Evolutionary conservation across 2,888 invertebrate species (phyloP), one percentile per base, ranked within the genome.

Genomic region (Ypsolopha sequella): DNA sequence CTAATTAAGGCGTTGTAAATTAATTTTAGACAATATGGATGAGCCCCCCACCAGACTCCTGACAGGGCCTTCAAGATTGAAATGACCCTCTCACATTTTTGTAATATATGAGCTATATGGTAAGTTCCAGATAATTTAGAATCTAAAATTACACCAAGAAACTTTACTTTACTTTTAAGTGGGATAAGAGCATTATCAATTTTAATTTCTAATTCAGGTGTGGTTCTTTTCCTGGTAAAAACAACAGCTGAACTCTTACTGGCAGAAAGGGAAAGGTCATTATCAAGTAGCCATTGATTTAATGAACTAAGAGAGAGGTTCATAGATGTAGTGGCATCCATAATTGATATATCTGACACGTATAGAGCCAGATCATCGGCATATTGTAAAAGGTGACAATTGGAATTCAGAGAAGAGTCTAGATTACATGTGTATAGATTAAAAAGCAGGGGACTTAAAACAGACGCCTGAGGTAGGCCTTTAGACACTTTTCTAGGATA

Each of bases 401-500:
- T 50, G 7, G 38, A n/a, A 7, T 48, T 47, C 0, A 58, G 36
- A 7, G 47, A 6, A 6, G 7, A 0, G 1, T 60, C 56, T 2
- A 61, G 44, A 13, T 63, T 58, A 41, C 11, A 47, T 1, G 60
- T 59, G 36, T 60, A 62, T 1, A 59, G 11, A 38, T 51, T 60
- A 36, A 58, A 61, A 0, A 61, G 50, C 0, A 62, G 9, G 0
- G 58, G 58, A 24, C 59, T 59, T 0, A 60, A 39, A 0, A 61
- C 60, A 6, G 56, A 61, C 1, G 59, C 61, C 39, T 62, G 62
- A 4, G 61, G 61, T 0, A 62, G 53, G 7, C 62, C 64, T 47
- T 54, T 60, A 58, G 58, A 61, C 0, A 61, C 49, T 0, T 34
- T 39, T 43, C 55, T 14, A 11, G 55, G 8, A 1, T 33, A 6